These are phyloP conservation scores for Dolichallabes microphthalmus DNA, from an alignment of 2,113 vertebrate species.

Conservation along the genomic window DNA sequence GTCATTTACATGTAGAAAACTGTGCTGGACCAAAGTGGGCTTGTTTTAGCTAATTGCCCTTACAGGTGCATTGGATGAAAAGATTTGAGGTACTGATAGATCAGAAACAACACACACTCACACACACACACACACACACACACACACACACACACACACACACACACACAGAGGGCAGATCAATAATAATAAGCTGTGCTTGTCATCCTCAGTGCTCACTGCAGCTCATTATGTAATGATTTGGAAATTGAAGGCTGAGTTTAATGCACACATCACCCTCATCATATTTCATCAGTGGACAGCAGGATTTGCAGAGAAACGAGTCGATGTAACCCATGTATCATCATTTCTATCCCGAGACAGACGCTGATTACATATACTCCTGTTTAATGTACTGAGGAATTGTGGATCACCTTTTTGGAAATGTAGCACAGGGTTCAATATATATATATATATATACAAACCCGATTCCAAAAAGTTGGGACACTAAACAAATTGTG, in stretches of 20 bases:
- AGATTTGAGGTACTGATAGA: conserved; percentile 45
- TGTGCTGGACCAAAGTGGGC: conserved; percentile 56
- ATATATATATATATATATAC: background rate
- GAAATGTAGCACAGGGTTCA: background rate
- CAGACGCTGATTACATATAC: conserved; percentile 12
- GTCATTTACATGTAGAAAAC: background rate
- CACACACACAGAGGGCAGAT: conserved; percentile 29
- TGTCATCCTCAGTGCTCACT: conserved; percentile 30
- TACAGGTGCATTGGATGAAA: conserved; percentile 50
- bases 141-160: conserved; percentile 19
- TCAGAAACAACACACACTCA: conserved; percentile 2
- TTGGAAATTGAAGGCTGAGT: conserved; percentile 43
- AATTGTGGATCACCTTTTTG: background rate
- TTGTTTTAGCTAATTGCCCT: conserved; percentile 62
- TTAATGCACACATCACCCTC: conserved; percentile 27
- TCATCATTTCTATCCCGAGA: background rate
- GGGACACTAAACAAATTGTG: too few species aligned
- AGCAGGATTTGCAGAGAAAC: background rate
- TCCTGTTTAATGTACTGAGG: background rate
- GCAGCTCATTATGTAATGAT: conserved; percentile 43
- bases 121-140: conserved; percentile 2
- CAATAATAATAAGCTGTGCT: conserved; percentile 34
- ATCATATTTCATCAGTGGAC: conserved; percentile 27
- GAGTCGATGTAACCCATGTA: background rate
- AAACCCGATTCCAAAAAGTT: too few species aligned